Evolutionary conservation across 2,797 vertebrate genomes (phyloP).

Genomic region (Knipowitschia caucasica): DNA sequence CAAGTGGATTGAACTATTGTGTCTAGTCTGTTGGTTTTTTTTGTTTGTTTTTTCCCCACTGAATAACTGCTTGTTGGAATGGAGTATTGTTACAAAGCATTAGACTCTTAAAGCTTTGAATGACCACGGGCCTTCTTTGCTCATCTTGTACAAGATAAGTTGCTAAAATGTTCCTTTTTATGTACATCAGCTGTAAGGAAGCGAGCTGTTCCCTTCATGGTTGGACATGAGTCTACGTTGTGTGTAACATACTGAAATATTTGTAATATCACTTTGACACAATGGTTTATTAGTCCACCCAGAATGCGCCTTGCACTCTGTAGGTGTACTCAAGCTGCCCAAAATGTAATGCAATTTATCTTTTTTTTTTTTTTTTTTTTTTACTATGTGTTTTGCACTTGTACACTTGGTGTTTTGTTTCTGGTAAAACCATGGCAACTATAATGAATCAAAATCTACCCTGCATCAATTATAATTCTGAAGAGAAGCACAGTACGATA

Average conservation of each 20-base stretch:
- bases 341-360: slow-evolving; percentile 36
- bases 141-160: slow-evolving; percentile 44
- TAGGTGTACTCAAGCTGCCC: slow-evolving; percentile 18
- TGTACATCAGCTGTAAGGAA: slow-evolving; percentile 49
- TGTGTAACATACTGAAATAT: slow-evolving; percentile 58
- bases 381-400: slow-evolving; percentile 31
- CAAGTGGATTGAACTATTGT: slow-evolving; percentile 77
- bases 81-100: slow-evolving; percentile 51
- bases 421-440: slow-evolving; percentile 49
- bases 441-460: slow-evolving; percentile 38
- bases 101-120: slow-evolving; percentile 27
- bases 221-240: slow-evolving; percentile 47
- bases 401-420: slow-evolving; percentile 17
- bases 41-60: slow-evolving; percentile 39
- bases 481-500: slow-evolving; percentile 20
- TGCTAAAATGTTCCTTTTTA: slow-evolving; percentile 54
- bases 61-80: slow-evolving; percentile 68
- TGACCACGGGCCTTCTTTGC: slow-evolving; percentile 19
- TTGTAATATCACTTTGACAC: slow-evolving; percentile 32
- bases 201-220: slow-evolving; percentile 37
- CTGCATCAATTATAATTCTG: not conserved
- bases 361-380: slow-evolving; percentile 28
- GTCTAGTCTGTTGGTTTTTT: slow-evolving; percentile 30
- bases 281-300: slow-evolving; percentile 21
- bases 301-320: slow-evolving; percentile 66